phyloP scores from a whole-genome alignment of 2,888 invertebrate genomes.

The Crossocerus cetratus region DNA sequence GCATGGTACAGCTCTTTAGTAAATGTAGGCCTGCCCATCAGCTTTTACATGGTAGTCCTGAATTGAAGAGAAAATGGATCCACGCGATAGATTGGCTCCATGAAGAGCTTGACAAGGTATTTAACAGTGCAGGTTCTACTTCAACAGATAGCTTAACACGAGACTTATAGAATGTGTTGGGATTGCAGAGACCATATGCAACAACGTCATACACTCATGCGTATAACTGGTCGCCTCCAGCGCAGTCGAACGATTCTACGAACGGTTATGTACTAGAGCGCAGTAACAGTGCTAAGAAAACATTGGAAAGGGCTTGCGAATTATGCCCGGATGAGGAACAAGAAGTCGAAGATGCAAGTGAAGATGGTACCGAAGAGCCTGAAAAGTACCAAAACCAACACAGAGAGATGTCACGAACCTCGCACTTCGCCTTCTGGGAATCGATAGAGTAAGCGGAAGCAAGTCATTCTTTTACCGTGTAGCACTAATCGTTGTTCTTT shows the following conservation, averaged over 20 bases:
- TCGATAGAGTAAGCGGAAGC: slow-evolving; percentile 40
- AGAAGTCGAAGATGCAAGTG: slow-evolving; percentile 61
- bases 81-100: slow-evolving; percentile 96
- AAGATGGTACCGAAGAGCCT: slow-evolving; percentile 47
- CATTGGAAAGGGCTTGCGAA: slow-evolving; percentile 88
- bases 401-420: slow-evolving; percentile 19
- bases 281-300: slow-evolving; percentile 94
- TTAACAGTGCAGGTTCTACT: slow-evolving; percentile 22
- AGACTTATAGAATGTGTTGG: background rate
- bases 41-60: slow-evolving; percentile 87
- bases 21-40: slow-evolving; percentile 89
- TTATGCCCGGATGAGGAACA: slow-evolving; percentile 84
- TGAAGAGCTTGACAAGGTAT: slow-evolving; percentile 91
- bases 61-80: slow-evolving; percentile 91
- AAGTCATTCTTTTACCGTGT: background rate
- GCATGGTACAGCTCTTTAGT: slow-evolving; percentile 93
- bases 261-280: slow-evolving; percentile 96
- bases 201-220: slow-evolving; percentile 88
- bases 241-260: slow-evolving; percentile 95
- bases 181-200: slow-evolving; percentile 78
- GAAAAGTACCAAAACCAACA: slow-evolving; percentile 43
- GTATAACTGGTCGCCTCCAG: slow-evolving; percentile 95
- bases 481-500: background rate
- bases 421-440: slow-evolving; percentile 30
- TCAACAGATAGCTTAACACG: too few species aligned